Evolutionary conservation across 2,888 invertebrate species (phyloP).

Genomic region (Tetramorium bicarinatum): DNA sequence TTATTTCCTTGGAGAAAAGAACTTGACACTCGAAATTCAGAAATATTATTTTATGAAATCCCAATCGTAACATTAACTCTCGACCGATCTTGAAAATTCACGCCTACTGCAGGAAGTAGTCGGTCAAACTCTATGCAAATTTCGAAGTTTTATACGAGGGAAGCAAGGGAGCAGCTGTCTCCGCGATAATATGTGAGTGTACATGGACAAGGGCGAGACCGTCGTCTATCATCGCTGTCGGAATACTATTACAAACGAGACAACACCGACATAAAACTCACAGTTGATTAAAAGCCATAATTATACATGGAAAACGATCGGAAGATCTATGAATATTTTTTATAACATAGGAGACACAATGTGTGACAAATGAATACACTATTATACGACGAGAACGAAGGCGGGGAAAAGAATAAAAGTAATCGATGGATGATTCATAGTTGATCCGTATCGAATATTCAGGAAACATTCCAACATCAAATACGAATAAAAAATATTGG

Average conservation of each 20-base stretch:
- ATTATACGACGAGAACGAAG: slow-evolving; percentile 19
- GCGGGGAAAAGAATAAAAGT: neutral
- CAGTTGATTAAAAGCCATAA: slow-evolving; percentile 21
- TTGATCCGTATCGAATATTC: slow-evolving; percentile 2
- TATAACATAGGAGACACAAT: neutral
- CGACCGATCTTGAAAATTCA: neutral
- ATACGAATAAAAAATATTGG: neutral
- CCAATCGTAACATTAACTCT: neutral
- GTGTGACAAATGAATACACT: slow-evolving; percentile 2
- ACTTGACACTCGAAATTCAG: neutral
- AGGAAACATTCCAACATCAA: neutral
- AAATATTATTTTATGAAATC: slow-evolving; percentile 7
- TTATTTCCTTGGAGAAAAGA: neutral
- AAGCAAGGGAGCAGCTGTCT: slow-evolving; percentile 56
- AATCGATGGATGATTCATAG: slow-evolving; percentile 10
- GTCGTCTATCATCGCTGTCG: slow-evolving; percentile 48
- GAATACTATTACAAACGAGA: slow-evolving; percentile 40
- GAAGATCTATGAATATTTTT: slow-evolving; percentile 11
- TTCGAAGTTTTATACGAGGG: slow-evolving; percentile 46
- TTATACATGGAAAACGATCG: neutral
- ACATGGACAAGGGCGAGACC: slow-evolving; percentile 45
- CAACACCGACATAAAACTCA: slow-evolving; percentile 17
- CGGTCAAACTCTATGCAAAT: slow-evolving; percentile 47
- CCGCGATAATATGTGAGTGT: slow-evolving; percentile 23
- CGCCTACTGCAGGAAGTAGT: neutral